Conservation (phyloP, 23 tunicate species). For the Botrylloides violaceus region DNA sequence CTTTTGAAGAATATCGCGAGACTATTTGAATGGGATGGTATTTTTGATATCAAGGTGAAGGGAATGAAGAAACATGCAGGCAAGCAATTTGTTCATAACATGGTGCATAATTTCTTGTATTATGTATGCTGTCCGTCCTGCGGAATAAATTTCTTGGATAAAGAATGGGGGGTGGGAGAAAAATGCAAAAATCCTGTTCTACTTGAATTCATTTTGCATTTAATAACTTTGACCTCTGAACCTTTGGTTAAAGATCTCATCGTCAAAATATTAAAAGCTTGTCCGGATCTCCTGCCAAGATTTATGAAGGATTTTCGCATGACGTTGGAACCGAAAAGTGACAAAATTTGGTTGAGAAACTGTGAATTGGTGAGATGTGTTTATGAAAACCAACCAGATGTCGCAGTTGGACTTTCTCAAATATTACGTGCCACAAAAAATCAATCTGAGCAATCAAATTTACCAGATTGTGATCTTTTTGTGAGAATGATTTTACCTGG, state of each 20-base stretch:
- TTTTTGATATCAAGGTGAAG: slow-evolving; percentile 14
- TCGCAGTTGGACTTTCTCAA: slow-evolving; percentile 23
- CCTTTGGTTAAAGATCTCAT: slow-evolving; percentile 14
- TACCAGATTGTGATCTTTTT: background rate
- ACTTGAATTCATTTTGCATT: slow-evolving; percentile 23
- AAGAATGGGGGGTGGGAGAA: slow-evolving; percentile 23
- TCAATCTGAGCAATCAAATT: background rate
- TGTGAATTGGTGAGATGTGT: slow-evolving; percentile 17
- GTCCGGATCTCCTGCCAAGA: slow-evolving; percentile 39
- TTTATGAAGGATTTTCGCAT: slow-evolving; percentile 13
- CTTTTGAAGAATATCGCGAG: slow-evolving; percentile 28
- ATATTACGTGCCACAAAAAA: slow-evolving; percentile 1
- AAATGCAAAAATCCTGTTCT: slow-evolving; percentile 46
- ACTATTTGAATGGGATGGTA: slow-evolving; percentile 48
- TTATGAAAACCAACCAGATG: slow-evolving; percentile 26
- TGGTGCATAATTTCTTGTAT: slow-evolving; percentile 35
- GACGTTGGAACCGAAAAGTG: slow-evolving; percentile 36
- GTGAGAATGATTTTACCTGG: slow-evolving; percentile 27
- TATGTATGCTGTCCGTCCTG: slow-evolving; percentile 45
- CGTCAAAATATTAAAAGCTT: slow-evolving; percentile 35
- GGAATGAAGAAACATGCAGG: background rate
- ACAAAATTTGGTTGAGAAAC: slow-evolving; percentile 27
- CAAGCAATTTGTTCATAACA: slow-evolving; percentile 7
- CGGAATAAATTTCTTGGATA: slow-evolving; percentile 55
- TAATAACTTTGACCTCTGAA: slow-evolving; percentile 15